Base-by-base conservation (phyloP, 92 coral and sea anemone genomes). In the Zoanthus sociatus region DNA sequence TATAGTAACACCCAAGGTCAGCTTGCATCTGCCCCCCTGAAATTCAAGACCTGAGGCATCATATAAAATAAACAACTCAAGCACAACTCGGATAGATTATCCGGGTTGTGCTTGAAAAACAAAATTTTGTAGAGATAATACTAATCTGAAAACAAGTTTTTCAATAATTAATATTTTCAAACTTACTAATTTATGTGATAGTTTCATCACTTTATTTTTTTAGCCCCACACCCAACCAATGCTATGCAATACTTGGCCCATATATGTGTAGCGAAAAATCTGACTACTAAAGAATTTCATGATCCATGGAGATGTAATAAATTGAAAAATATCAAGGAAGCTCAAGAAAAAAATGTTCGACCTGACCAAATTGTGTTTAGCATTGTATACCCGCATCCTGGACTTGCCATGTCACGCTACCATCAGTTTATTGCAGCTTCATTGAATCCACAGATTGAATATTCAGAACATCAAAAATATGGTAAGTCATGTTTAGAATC, bases 141-240 rank as follows among this genome's bases (percentile, higher is more conserved):
- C 42, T 37, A 37, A 37, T 37, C 42, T 26, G 26, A 26, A 26
- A 26, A 26, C 26, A 26, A 26, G 26, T 26, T 26, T 26, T 26
- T 37, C 42, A 37, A 37, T 4, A 37, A 37, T 37, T 37, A 37
- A 37, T 37, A 37, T 37, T 37, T 37, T 37, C 42, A 37, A 37
- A 37, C 42, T 37, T 37, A 37, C 4, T 37, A 37, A 37, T 37
- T 37, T 37, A 37, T 37, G 2, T 37, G 42, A 37, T 37, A 17
- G 16, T 17, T 13, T 17, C 4, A 16, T 63, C 16, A 63, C 16
- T 63, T 13, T 37, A 37, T 13, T 30, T 69, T 30, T 47, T 51
- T 33, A 89, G 92, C 89, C 11, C 92, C 92, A 14, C 87, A 83
- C 73, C 92, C 92, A 14, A 89, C 92, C n/a, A 89, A 76, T 84